Evolutionary conservation across 2,888 invertebrate species (phyloP).

Genomic region (Plagiodera versicolora): DNA sequence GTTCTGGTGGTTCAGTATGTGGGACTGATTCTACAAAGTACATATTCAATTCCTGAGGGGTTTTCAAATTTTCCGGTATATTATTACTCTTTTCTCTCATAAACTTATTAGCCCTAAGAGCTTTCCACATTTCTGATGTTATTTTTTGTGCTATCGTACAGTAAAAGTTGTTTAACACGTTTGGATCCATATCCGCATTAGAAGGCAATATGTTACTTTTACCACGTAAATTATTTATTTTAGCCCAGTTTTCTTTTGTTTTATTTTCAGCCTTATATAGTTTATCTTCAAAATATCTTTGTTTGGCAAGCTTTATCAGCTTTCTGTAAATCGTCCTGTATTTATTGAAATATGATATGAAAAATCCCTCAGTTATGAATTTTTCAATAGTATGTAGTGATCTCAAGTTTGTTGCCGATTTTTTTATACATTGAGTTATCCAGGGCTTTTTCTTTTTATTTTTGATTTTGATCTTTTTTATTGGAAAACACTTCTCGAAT

Average conservation of each 20-base stretch:
- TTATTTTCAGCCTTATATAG: slow-evolving; percentile 1
- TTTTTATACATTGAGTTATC: slow-evolving; percentile 9
- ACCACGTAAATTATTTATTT: slow-evolving; percentile 4
- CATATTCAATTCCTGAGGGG: too few relatives aligned
- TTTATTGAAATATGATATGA: slow-evolving; percentile 5
- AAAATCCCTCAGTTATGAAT: slow-evolving; percentile 5
- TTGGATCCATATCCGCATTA: too few relatives aligned
- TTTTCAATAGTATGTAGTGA: slow-evolving; percentile 8
- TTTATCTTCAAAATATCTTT: slow-evolving; percentile 6
- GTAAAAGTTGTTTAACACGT: too few relatives aligned
- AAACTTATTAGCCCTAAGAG: too few relatives aligned
- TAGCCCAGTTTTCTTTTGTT: slow-evolving; percentile 3
- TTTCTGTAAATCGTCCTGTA: slow-evolving; percentile 7
- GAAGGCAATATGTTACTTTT: too few relatives aligned
- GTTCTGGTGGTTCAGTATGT: too few relatives aligned
- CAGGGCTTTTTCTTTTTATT: neutral
- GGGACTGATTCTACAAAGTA: too few relatives aligned
- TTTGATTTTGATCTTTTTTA: slow-evolving; percentile 4
- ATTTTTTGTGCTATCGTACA: too few relatives aligned
- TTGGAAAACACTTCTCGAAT: slow-evolving; percentile 5
- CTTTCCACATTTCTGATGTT: too few relatives aligned
- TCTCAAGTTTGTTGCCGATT: slow-evolving; percentile 10
- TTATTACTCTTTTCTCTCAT: too few relatives aligned
- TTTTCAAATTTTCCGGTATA: too few relatives aligned
- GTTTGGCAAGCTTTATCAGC: slow-evolving; percentile 3